Evolutionary conservation across 1,140 invertebrate genomes (phyloP), one percentile per base, ranked within the genome.

Genomic region (Drosophila rufa): DNA sequence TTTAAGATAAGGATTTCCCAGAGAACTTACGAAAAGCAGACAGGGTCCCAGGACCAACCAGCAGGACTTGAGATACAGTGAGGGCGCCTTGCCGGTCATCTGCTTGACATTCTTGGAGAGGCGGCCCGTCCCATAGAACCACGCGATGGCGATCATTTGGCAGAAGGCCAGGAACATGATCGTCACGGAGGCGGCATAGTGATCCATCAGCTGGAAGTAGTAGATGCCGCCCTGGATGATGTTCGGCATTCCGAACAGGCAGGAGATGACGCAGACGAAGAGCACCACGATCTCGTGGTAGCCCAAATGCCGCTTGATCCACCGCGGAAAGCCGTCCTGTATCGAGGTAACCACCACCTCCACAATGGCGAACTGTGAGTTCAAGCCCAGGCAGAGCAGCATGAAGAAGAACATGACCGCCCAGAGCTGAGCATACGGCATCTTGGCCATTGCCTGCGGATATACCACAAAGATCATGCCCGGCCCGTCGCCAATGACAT

Each of bases 91-190:
- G 60, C 97, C 97, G 15, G 97, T 98, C 97, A 98, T 98, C 87
- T 97, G 96, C 91, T 96, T 95, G 9, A 98, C 95, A 92, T 98
- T 97, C 74, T 94, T 95, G 4, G 96, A 95, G 48, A 99, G 91
- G 71, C 96, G 94, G 42, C 95, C 94, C 0, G 97, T 96, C n/a
- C 97, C 97, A 92, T 98, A 99, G 84, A 98, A 96, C 98, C 98
- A 98, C 1, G 97, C 95, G 42, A 98, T 96, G 4, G 96, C 97
- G 33, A 98, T 96, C 15, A 98, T 95, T 94, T 99, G 97, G 92
- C 98, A 98, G 92, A 98, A 97, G 40, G 97, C 97, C 42, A 98
- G 94, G 81, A 98, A 97, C 94, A 98, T 98, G 42, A 98, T 96
- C 9, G 97, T 97, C 69, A 98, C 95, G 0, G 97, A 97, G 17